Conservation (phyloP, 1,140 invertebrate species). For the Caenorhabditis remanei region DNA sequence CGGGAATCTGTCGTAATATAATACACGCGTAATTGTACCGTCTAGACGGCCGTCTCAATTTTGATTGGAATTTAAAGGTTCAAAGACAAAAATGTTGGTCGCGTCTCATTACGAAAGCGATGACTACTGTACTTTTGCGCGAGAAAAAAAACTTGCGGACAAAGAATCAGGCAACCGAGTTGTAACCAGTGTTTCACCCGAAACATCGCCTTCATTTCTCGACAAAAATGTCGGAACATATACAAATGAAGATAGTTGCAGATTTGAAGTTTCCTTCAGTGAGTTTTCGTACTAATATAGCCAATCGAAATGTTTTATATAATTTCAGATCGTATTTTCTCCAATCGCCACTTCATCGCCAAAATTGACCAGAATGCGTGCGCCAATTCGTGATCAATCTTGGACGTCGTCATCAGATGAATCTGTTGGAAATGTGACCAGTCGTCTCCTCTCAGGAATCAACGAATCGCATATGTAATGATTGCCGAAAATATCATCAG, state of each 20-base stretch:
- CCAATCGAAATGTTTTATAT: not conserved
- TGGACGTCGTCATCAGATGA: constrained; percentile 36
- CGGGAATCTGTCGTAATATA: no score
- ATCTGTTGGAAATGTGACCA: not conserved
- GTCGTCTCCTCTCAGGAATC: not conserved
- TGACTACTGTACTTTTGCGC: no score
- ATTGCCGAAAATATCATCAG: not conserved
- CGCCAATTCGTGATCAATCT: constrained; percentile 8
- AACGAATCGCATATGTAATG: constrained; percentile 21
- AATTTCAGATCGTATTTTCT: constrained; percentile 24
- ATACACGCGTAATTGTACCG: no score
- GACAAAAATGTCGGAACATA: not conserved
- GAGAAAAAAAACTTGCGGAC: no score
- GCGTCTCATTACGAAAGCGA: no score
- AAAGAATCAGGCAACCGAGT: no score
- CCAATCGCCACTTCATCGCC: constrained; percentile 30
- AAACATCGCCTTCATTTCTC: no score
- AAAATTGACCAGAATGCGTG: constrained; percentile 26
- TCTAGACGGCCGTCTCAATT: no score
- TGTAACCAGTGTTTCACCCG: no score
- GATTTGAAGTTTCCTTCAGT: constrained; percentile 31
- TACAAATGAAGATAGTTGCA: not conserved
- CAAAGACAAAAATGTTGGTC: no score
- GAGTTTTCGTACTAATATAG: not conserved
- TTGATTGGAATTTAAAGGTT: no score